Conservation (phyloP, 2,797 vertebrate species). For the Vireo griseus region DNA sequence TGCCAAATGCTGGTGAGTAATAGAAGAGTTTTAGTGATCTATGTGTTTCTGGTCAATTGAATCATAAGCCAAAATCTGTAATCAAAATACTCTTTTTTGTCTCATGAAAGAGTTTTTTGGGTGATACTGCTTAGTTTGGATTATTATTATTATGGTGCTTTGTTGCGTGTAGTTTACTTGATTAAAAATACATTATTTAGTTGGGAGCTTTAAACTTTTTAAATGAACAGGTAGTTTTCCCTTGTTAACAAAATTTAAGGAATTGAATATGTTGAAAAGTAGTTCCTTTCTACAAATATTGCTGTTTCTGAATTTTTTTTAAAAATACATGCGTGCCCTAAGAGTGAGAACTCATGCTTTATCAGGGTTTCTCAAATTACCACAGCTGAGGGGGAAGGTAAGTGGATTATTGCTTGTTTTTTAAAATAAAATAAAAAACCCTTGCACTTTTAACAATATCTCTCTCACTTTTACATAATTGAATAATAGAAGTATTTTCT, state of each 20-base stretch:
- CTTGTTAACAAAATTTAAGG: neutral
- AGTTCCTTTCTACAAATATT: neutral
- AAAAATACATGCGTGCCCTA: neutral
- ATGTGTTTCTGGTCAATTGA: rapidly evolving
- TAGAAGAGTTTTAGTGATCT: neutral
- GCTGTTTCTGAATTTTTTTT: neutral
- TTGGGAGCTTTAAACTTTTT: neutral
- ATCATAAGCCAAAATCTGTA: neutral
- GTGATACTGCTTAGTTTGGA: neutral
- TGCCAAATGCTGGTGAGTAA: conserved; percentile 96
- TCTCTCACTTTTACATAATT: neutral
- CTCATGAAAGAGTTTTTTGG: neutral
- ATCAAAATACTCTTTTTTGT: neutral
- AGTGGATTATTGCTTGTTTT: neutral
- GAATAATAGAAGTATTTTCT: neutral
- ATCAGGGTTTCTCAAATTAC: neutral
- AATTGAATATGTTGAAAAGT: neutral
- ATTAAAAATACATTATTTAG: neutral
- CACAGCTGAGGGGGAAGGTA: neutral
- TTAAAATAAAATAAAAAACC: neutral
- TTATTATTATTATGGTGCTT: neutral
- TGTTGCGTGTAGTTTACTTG: rapidly evolving
- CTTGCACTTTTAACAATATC: neutral
- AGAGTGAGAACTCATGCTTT: neutral
- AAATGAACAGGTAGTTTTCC: neutral